Evolutionary conservation across 2,888 invertebrate species (phyloP), one percentile per base, ranked within the genome.

Genomic region (Syrista parreyssii): DNA sequence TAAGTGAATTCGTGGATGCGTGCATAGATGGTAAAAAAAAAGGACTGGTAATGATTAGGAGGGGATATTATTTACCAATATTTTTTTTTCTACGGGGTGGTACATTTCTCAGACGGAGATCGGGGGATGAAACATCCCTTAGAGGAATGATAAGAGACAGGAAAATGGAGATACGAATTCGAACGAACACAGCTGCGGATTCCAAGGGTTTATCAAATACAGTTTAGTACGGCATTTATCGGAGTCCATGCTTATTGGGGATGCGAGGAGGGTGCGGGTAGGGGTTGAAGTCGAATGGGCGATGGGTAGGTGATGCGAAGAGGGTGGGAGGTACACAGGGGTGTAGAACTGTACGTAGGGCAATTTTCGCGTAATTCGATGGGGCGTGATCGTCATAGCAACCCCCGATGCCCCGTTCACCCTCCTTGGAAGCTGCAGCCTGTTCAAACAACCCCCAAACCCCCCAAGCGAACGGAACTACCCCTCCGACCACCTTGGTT

Each of bases 321-420:
- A 78, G 68, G 75, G 75, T 71, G 75, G 31, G 77, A 73, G 77
- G 69, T 75, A 74, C 32, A 74, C 69, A 72, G 73, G 76, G 77
- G 74, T 32, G 76, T 78, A 81, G 81, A 81, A 83, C 85, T 87
- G 88, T 86, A 86, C 88, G 86, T 85, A 88, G 88, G 88, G 89
- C 90, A 90, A 91, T 90, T 90, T 89, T 90, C 89, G 88, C 88
- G 89, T 90, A 91, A 91, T 91, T 90, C 90, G 89, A 89, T 88
- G 89, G 90, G 88, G 89, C 89, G 90, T 89, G 89, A 90, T 91
- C 90, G 91, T 90, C 91, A 91, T 91, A 91, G 91, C 91, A 91
- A 91, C 90, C 88, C 88, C 86, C 79, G 81, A 81, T 82, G 81
- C 82, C 81, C 82, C 78, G 81, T 82, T 82, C 79, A 69, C 86